Evolutionary conservation across 30 jellyfish, hydroid and myxozoan species (phyloP).

Genomic region (Clytia hemisphaerica): DNA sequence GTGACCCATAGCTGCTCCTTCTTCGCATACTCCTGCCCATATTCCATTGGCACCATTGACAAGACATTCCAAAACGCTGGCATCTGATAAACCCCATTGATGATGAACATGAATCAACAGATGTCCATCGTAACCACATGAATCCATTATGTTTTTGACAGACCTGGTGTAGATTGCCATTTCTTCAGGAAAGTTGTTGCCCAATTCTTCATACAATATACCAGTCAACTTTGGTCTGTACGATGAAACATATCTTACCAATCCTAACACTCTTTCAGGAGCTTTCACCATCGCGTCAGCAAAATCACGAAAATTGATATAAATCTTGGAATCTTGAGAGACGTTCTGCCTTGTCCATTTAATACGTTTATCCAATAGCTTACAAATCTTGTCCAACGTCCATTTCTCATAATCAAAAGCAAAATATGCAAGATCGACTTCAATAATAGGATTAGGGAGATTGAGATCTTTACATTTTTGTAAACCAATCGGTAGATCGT

Average conservation of each 20-base stretch:
- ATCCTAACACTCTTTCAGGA: constrained; percentile 57
- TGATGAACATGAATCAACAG: constrained; percentile 64
- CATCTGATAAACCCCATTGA: constrained; percentile 63
- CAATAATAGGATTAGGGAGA: constrained; percentile 46
- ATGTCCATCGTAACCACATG: no score
- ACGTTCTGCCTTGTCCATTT: constrained; percentile 49
- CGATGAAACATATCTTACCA: constrained; percentile 50
- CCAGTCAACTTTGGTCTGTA: constrained; percentile 63
- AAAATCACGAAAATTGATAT: constrained; percentile 51
- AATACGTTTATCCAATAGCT: constrained; percentile 33
- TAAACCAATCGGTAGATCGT: constrained; percentile 55
- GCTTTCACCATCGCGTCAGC: constrained; percentile 63
- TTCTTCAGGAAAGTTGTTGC: constrained; percentile 57
- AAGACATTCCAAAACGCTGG: constrained; percentile 40
- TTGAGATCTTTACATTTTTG: constrained; percentile 54
- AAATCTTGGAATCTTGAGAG: constrained; percentile 31
- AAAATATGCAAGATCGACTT: constrained; percentile 42
- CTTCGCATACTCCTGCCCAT: constrained; percentile 74
- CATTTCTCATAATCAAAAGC: constrained; percentile 44
- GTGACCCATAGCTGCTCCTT: constrained; percentile 73
- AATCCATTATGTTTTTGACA: no score
- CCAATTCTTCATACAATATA: constrained; percentile 47
- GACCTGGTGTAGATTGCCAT: no score
- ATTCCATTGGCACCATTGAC: constrained; percentile 73
- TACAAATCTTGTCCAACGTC: constrained; percentile 27